Base-by-base conservation (phyloP, 2,888 invertebrate species). In the Epinotia ramella region DNA sequence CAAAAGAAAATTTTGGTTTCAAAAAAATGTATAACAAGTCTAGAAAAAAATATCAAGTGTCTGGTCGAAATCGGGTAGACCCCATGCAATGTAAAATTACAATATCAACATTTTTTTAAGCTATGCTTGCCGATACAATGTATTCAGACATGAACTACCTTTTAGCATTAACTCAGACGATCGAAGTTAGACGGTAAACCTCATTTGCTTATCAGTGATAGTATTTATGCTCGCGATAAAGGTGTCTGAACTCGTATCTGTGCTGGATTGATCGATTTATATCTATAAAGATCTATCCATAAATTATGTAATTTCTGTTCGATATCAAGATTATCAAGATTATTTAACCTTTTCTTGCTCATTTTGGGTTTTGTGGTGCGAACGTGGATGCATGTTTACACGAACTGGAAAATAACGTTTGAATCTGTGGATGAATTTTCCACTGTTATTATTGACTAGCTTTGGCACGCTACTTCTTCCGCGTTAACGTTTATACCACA, bases 231-330 rank as follows among this genome's bases (percentile, higher is more conserved):
- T 16, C 3, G 11, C 62, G 75, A 71, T 70, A 75, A 60, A 59
- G 6, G 20, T 46, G 20, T 46, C 69, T 67, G 13, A 7, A 12
- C 12, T 53, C 11, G 40, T 65, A 73, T 73, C 69, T 69, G 68
- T 49, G n/a, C 53, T 53, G 28, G 65, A 75, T 70, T 66, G 75
- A 71, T 75, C 28, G 75, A 75, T 75, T 75, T 75, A 70, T 65
- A 65, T 49, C 13, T 60, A 18, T 18, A 1, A 13, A 5, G 57
- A 60, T 18, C n/a, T 69, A 74, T 49, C 56, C 53, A 66, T 66
- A 56, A 66, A 53, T 56, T 66, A 16, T 66, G 11, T 18, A 24
- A 13, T 28, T 13, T 13, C 13, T 44, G 5, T n/a, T 18, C 18
- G 18, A 40, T 63, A 18, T 9, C 4, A 63, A 40, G 1, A 18